These are phyloP conservation scores for Tor tambroides DNA, from an alignment of 2,113 vertebrate genomes.

Conservation along the genomic window DNA sequence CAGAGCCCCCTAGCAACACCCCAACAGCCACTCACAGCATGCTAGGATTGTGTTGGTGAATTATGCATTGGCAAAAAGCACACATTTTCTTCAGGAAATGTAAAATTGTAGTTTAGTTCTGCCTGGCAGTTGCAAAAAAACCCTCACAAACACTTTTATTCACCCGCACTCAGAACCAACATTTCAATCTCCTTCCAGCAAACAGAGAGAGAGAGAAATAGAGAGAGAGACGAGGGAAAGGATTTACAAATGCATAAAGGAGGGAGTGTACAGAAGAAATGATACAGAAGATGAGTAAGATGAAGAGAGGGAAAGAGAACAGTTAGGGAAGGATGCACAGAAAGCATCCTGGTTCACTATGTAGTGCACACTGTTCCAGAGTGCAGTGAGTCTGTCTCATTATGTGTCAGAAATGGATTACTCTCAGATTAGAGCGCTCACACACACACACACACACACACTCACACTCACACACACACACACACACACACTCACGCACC, in stretches of 20 bases:
- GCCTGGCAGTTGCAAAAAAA: background rate
- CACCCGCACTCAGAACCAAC: conserved; percentile 43
- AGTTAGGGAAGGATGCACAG: background rate
- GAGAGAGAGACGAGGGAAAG: conserved; percentile 24
- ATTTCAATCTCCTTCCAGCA: conserved; percentile 34
- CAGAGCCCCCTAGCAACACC: background rate
- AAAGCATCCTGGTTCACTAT: conserved; percentile 68
- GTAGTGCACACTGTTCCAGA: conserved; percentile 50
- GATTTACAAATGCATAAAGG: conserved; percentile 43
- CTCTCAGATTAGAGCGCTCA: conserved; percentile 76
- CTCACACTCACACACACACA: conserved; percentile 51
- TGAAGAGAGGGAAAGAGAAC: background rate
- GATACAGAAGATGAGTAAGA: conserved; percentile 34
- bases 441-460: conserved; percentile 49
- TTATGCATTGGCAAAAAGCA: background rate
- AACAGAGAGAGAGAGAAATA: conserved; percentile 36
- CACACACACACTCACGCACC: conserved; percentile 43
- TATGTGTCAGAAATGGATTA: conserved; percentile 79
- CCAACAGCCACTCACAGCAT: background rate
- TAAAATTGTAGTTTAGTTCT: background rate
- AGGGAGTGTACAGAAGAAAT: conserved; percentile 30
- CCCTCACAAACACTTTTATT: background rate
- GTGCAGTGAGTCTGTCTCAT: conserved; percentile 64
- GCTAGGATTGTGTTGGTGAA: background rate
- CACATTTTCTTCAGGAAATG: background rate